A percentile compares a stretch with the other conserved stretches of the same genome.
Conservation (phyloP, 2,888 invertebrate species). For the Trissoscelio sp. region DNA sequence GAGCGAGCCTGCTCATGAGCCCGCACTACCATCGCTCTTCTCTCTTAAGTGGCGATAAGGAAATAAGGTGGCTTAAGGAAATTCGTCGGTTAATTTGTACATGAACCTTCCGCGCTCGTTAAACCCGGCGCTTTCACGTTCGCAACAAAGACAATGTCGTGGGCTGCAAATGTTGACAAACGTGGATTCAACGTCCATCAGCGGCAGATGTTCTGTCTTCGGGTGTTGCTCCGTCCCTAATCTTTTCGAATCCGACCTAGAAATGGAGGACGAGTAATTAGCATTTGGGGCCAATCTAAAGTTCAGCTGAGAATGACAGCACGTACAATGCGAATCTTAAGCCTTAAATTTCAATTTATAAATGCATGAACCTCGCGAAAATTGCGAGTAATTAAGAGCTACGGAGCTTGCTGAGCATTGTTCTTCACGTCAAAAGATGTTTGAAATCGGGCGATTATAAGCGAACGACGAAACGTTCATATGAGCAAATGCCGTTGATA, state of each 20-base stretch:
- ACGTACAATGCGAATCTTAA: conserved; percentile 78
- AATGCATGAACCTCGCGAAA: conserved; percentile 20
- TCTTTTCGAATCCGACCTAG: conserved; percentile 62
- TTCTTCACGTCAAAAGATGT: conserved; percentile 22
- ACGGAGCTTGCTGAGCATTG: neutral
- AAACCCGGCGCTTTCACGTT: neutral
- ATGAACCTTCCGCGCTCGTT: conserved; percentile 44
- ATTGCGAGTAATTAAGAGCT: conserved; percentile 31
- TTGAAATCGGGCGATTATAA: conserved; percentile 2
- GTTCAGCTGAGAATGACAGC: conserved; percentile 82
- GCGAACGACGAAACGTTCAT: neutral
- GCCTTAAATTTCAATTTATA: conserved; percentile 62
- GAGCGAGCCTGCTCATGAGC: conserved; percentile 75
- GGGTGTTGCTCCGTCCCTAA: conserved; percentile 62
- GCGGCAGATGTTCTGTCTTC: conserved; percentile 22
- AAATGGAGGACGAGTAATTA: conserved; percentile 79
- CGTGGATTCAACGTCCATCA: conserved; percentile 37
- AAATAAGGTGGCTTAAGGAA: conserved; percentile 73
- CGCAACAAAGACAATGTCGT: conserved; percentile 7
- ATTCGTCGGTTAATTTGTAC: conserved; percentile 73
- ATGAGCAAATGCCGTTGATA: conserved; percentile 69
- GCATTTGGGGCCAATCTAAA: conserved; percentile 81
- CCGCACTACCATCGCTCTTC: conserved; percentile 78
- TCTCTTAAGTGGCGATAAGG: conserved; percentile 78
- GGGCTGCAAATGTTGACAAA: conserved; percentile 1